These are phyloP conservation scores for Papilio gigon DNA, from an alignment of 2,888 invertebrate genomes.

Conservation along the genomic window DNA sequence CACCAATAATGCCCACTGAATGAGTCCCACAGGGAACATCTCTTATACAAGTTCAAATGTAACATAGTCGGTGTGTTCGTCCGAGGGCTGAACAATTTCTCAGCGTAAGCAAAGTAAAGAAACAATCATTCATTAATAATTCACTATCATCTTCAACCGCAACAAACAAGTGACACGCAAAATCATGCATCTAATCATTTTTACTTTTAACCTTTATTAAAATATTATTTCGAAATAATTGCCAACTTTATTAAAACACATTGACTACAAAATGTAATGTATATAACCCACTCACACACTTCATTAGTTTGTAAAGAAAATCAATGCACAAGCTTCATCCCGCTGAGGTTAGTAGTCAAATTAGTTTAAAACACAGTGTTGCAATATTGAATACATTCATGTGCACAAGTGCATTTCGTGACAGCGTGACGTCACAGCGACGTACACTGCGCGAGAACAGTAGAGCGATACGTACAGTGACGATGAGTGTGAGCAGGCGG, in stretches of 20 bases:
- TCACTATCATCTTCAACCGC: neutral
- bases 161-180: too few relatives aligned
- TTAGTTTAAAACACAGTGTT: conserved; percentile 33
- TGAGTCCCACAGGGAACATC: neutral
- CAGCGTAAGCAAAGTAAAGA: conserved; percentile 27
- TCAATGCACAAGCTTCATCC: conserved; percentile 55
- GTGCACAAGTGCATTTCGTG: neutral
- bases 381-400: neutral
- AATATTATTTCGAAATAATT: too few relatives aligned
- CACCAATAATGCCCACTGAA: neutral
- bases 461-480: conserved; percentile 77
- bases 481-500: conserved; percentile 87
- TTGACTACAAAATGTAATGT: neutral
- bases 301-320: conserved; percentile 59
- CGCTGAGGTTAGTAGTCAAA: conserved; percentile 40
- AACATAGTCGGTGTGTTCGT: conserved; percentile 4
- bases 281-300: neutral
- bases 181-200: too few relatives aligned
- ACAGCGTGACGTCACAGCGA: conserved; percentile 6
- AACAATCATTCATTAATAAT: neutral
- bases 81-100: conserved; percentile 4
- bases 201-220: too few relatives aligned
- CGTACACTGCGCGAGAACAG: neutral
- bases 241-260: too few relatives aligned
- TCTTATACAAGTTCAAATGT: too few relatives aligned